Evolutionary conservation across 1,140 invertebrate species (phyloP).

Genomic region (Nymphalis io): DNA sequence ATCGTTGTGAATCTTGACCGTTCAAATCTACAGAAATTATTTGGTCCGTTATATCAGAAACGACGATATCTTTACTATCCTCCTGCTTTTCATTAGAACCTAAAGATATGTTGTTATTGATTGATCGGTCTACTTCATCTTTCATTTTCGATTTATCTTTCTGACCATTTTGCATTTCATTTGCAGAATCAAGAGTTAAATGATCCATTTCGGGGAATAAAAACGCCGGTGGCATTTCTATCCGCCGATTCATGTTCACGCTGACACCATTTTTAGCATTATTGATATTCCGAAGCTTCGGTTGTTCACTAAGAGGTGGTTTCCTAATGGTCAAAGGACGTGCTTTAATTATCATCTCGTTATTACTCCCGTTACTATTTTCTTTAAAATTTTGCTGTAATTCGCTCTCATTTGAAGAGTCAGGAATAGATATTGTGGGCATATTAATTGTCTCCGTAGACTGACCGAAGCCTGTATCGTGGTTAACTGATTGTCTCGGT

Average conservation of each 20-base stretch:
- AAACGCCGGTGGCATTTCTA: slow-evolving; percentile 91
- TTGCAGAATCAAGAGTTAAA: slow-evolving; percentile 54
- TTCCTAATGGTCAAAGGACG: slow-evolving; percentile 90
- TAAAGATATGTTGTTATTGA: slow-evolving; percentile 69
- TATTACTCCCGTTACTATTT: slow-evolving; percentile 69
- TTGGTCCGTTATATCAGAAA: slow-evolving; percentile 76
- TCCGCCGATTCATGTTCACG: slow-evolving; percentile 86
- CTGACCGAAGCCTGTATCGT: slow-evolving; percentile 56
- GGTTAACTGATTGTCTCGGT: slow-evolving; percentile 71
- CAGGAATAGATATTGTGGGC: slow-evolving; percentile 55
- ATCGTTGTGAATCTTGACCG: slow-evolving; percentile 78
- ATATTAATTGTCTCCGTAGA: slow-evolving; percentile 50
- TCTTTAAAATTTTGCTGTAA: slow-evolving; percentile 63
- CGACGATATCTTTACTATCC: slow-evolving; percentile 79
- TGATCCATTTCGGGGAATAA: slow-evolving; percentile 88
- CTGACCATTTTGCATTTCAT: slow-evolving; percentile 61
- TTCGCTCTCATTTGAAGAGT: slow-evolving; percentile 62
- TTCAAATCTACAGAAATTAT: slow-evolving; percentile 78
- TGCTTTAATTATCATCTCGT: slow-evolving; percentile 87
- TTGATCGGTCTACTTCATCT: slow-evolving; percentile 69
- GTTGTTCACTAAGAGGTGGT: slow-evolving; percentile 87
- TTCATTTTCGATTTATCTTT: slow-evolving; percentile 66
- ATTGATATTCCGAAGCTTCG: slow-evolving; percentile 84
- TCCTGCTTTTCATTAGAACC: slow-evolving; percentile 64
- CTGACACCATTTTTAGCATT: slow-evolving; percentile 82